phyloP scores from a whole-genome alignment of 2,113 vertebrate species.

The Ceratotherium simum region DNA sequence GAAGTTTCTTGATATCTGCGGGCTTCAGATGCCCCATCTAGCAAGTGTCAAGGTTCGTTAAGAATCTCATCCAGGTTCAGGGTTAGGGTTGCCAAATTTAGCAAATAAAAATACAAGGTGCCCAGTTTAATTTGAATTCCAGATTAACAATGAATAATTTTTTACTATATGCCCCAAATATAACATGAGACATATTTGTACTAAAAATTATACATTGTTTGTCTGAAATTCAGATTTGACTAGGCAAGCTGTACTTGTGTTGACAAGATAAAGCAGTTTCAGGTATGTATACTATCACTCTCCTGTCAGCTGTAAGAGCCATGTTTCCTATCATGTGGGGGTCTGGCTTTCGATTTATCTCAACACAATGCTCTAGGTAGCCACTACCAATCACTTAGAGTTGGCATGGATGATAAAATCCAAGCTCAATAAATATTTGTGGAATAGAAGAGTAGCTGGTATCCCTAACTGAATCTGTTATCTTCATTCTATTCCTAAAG shows the following conservation, averaged over 20 bases:
- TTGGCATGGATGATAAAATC: constrained; percentile 39
- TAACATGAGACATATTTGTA: neutral
- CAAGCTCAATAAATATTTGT: constrained; percentile 39
- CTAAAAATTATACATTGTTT: constrained; percentile 23
- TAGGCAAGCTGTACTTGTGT: neutral
- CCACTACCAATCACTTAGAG: neutral
- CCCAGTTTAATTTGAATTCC: constrained; percentile 42
- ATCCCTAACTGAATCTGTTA: constrained; percentile 45
- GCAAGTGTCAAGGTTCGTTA: constrained; percentile 1
- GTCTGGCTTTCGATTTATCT: neutral
- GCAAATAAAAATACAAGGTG: neutral
- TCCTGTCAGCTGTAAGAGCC: neutral
- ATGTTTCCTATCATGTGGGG: neutral
- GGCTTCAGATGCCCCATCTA: neutral
- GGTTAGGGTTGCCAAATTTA: neutral
- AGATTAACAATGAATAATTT: neutral
- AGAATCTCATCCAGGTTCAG: neutral
- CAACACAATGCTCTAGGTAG: neutral
- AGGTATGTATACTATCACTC: neutral
- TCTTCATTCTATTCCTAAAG: constrained; percentile 43
- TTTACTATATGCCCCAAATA: constrained; percentile 2
- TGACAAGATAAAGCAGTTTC: constrained; percentile 14
- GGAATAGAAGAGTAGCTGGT: neutral
- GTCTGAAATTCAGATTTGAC: constrained; percentile 19
- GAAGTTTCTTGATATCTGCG: neutral